Percentiles rank a stretch among this genome's conserved stretches.
Conservation (phyloP, 1,140 invertebrate species). For the Vanessa atalanta region DNA sequence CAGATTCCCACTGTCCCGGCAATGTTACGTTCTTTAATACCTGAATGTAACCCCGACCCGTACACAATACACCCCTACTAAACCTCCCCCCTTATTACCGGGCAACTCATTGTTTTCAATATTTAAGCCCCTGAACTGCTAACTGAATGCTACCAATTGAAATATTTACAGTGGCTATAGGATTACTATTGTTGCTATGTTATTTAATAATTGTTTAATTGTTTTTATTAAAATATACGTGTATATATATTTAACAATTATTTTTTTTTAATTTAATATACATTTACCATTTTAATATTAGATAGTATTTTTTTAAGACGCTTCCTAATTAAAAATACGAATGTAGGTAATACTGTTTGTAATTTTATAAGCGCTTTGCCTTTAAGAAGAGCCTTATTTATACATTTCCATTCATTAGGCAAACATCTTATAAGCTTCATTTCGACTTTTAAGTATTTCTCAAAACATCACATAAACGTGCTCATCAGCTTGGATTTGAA, state of each 20-base stretch:
- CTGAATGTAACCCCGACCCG: constrained; percentile 60
- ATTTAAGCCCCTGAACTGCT: constrained; percentile 65
- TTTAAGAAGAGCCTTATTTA: not conserved
- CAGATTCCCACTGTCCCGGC: constrained; percentile 57
- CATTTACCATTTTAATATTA: no score
- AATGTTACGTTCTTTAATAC: constrained; percentile 64
- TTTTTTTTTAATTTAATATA: no score
- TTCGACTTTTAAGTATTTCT: constrained; percentile 40
- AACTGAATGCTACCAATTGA: constrained; percentile 42
- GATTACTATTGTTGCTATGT: constrained; percentile 30
- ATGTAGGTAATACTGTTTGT: not conserved
- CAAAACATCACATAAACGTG: constrained; percentile 40
- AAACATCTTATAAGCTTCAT: constrained; percentile 25
- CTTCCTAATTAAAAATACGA: no score
- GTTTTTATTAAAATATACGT: not conserved
- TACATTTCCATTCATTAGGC: constrained; percentile 21
- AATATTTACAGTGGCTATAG: constrained; percentile 43
- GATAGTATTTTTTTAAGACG: no score
- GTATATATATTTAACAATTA: no score
- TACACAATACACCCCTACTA: constrained; percentile 61
- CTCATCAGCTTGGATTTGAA: constrained; percentile 51
- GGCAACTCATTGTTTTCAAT: constrained; percentile 75
- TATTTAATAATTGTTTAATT: constrained; percentile 4
- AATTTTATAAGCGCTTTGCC: not conserved
- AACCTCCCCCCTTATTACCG: constrained; percentile 77